Evolutionary conservation across 1,140 invertebrate species (phyloP).

Genomic region (Cheumatopsyche charites): DNA sequence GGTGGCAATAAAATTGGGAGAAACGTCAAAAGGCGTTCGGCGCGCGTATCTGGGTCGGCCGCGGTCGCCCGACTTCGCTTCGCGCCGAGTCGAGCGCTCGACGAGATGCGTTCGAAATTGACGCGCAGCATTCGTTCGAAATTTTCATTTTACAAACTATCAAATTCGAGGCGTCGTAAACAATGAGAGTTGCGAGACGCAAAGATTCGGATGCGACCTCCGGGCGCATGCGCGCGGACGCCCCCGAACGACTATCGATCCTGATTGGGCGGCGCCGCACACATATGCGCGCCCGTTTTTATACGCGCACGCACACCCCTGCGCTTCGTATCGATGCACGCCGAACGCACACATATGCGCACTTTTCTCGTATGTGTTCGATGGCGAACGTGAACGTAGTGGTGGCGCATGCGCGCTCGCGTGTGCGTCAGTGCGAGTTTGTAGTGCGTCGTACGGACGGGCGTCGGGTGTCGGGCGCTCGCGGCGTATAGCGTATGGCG

Average conservation of each 20-base stretch:
- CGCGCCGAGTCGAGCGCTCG: neutral
- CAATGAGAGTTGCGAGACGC: neutral
- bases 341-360: conserved; percentile 9
- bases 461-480: conserved; percentile 51
- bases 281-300: conserved; percentile 45
- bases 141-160: too few relatives aligned
- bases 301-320: conserved; percentile 48
- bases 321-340: conserved; percentile 52
- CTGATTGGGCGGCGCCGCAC: conserved; percentile 50
- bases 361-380: too few relatives aligned
- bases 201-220: conserved; percentile 50
- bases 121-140: too few relatives aligned
- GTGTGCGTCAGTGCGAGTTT: neutral
- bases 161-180: too few relatives aligned
- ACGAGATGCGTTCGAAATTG: too few relatives aligned
- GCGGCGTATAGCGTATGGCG: conserved; percentile 50
- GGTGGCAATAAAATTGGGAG: conserved; percentile 52
- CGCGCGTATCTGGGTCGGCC: neutral
- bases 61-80: neutral
- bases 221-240: conserved; percentile 50
- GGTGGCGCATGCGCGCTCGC: conserved; percentile 3
- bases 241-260: conserved; percentile 48
- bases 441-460: conserved; percentile 3
- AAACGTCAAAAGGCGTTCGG: neutral
- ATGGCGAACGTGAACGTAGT: neutral